Percentiles rank a stretch among this genome's conserved stretches.
Conservation (phyloP, 2,113 vertebrate genomes). For the Neolamprologus toae region DNA sequence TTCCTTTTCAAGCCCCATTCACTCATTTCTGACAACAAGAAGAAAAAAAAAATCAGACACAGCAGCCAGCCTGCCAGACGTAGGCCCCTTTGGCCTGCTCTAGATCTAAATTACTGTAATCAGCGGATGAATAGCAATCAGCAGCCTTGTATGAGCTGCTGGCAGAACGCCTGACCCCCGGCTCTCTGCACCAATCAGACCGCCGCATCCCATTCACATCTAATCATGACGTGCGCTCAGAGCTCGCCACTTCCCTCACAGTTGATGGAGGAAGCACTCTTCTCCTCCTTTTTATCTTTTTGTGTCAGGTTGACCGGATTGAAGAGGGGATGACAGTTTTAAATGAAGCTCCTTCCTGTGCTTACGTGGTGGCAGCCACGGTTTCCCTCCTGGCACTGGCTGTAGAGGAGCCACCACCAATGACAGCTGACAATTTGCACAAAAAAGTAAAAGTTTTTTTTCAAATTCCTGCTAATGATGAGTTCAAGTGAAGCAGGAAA, state of each 20-base stretch:
- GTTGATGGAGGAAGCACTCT: constrained; percentile 43
- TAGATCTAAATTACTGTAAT: constrained; percentile 69
- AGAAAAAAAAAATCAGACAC: not conserved
- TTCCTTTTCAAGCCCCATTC: not conserved
- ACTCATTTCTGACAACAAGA: not conserved
- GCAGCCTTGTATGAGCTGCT: constrained; percentile 58
- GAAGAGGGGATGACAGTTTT: not conserved
- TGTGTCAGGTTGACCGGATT: constrained; percentile 21
- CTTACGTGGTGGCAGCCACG: not conserved
- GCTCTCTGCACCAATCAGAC: constrained; percentile 53
- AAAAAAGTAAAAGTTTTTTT: not conserved
- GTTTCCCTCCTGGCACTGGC: not conserved
- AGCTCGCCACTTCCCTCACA: constrained; percentile 37
- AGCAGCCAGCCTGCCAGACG: constrained; percentile 38
- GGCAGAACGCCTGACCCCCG: constrained; percentile 55
- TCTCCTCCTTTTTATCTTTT: constrained; percentile 34
- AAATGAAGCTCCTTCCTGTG: constrained; percentile 23
- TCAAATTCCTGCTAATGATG: not conserved
- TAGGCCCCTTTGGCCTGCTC: constrained; percentile 39
- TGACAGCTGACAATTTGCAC: not conserved
- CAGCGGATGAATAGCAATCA: constrained; percentile 72
- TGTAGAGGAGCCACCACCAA: not conserved
- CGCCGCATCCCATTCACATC: constrained; percentile 40
- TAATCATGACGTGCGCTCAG: constrained; percentile 39
- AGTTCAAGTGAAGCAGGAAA: not conserved